A percentile compares a stretch with the other conserved stretches of the same genome.
Evolutionary conservation across 2,797 vertebrate genomes (phyloP).

Genomic region (Petrocephalus schoutedeni): DNA sequence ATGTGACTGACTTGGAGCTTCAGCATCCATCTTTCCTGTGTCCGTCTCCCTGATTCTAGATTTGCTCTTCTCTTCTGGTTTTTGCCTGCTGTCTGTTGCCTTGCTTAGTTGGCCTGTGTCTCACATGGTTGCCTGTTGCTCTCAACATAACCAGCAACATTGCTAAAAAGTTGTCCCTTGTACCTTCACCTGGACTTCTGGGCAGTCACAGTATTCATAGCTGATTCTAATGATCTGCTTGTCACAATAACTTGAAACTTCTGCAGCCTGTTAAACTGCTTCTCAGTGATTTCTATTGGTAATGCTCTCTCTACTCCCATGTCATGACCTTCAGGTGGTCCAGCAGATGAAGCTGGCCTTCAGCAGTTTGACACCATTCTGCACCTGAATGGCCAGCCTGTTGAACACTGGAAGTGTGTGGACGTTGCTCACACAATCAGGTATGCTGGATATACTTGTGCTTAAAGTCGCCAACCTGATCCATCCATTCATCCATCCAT

Average conservation of each 20-base stretch:
- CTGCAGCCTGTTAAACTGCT: background rate
- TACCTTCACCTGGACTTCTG: background rate
- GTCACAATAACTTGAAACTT: background rate
- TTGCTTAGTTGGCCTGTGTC: background rate
- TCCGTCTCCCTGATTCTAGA: background rate
- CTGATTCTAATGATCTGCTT: background rate
- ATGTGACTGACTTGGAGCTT: background rate
- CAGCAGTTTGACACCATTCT: slow-evolving; percentile 79
- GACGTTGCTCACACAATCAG: slow-evolving; percentile 87
- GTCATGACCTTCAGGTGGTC: slow-evolving; percentile 63
- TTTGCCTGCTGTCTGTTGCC: background rate
- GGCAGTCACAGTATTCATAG: background rate
- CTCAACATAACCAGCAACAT: background rate
- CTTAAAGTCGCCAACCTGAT: background rate
- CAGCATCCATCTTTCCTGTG: background rate
- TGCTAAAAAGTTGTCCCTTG: background rate
- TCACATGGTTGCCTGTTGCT: background rate
- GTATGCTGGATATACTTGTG: slow-evolving; percentile 47
- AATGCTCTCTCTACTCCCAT: background rate
- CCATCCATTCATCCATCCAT: too few relatives aligned
- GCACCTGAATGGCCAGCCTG: slow-evolving; percentile 80
- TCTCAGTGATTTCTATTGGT: background rate
- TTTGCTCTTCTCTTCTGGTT: background rate
- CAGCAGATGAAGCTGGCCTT: slow-evolving; percentile 79
- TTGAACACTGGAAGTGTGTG: slow-evolving; percentile 88